A percentile compares a stretch with the other conserved stretches of the same genome.
Evolutionary conservation across 2,888 invertebrate species (phyloP).

Genomic region (Thera britannica): DNA sequence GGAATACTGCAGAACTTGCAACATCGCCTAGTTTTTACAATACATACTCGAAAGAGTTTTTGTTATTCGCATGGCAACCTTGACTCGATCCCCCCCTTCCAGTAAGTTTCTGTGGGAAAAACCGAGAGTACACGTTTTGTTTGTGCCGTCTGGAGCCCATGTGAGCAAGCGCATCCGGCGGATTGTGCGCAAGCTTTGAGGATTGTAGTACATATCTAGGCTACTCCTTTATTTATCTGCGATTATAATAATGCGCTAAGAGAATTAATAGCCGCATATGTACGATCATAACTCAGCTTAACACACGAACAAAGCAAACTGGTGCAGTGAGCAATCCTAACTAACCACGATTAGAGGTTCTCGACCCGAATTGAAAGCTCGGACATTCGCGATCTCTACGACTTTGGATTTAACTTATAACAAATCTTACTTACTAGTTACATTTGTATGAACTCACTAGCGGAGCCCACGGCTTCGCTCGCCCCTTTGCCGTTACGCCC

Average conservation of each 20-base stretch:
- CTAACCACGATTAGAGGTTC: no score
- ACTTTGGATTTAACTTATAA: no score
- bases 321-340: no score
- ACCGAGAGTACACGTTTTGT: slow-evolving; percentile 68
- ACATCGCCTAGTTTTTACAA: slow-evolving; percentile 68
- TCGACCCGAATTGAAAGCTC: no score
- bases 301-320: slow-evolving; percentile 36
- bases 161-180: slow-evolving; percentile 79
- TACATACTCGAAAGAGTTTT: slow-evolving; percentile 61
- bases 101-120: slow-evolving; percentile 78
- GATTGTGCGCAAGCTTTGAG: slow-evolving; percentile 57
- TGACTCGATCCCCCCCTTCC: slow-evolving; percentile 73
- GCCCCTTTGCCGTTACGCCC: no score
- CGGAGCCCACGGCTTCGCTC: no score
- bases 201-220: slow-evolving; percentile 51
- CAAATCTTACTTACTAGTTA: no score
- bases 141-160: slow-evolving; percentile 78
- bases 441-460: no score
- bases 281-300: slow-evolving; percentile 36
- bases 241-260: slow-evolving; percentile 52
- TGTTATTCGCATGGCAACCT: slow-evolving; percentile 77
- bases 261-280: slow-evolving; percentile 50
- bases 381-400: no score
- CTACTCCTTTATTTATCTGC: slow-evolving; percentile 63
- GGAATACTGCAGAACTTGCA: slow-evolving; percentile 64